These are phyloP conservation scores for Xenops minutus DNA, from an alignment of 2,797 vertebrate genomes.

Conservation along the genomic window DNA sequence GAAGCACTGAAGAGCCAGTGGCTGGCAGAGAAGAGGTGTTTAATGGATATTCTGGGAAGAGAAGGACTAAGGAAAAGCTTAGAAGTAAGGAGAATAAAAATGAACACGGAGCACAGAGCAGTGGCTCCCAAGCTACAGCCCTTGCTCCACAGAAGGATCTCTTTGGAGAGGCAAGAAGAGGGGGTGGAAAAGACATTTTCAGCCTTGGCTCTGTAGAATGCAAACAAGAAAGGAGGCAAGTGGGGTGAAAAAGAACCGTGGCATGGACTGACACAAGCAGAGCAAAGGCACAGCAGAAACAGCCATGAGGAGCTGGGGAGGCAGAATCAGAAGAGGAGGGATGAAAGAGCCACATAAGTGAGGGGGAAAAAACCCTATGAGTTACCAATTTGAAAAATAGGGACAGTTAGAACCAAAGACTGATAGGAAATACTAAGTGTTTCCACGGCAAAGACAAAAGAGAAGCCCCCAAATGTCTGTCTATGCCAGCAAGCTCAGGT, in stretches of 20 bases:
- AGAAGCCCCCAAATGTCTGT: not conserved
- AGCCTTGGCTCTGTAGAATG: not conserved
- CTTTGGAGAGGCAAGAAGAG: slow-evolving; percentile 28
- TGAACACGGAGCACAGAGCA: not conserved
- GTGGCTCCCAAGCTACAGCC: slow-evolving; percentile 20
- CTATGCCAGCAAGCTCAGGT: not conserved
- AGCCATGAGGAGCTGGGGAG: not conserved
- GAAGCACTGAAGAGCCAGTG: slow-evolving; percentile 18
- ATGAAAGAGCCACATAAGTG: not conserved
- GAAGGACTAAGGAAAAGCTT: slow-evolving; percentile 24
- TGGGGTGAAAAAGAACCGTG: not conserved
- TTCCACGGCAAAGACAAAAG: not conserved
- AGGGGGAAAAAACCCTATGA: accelerated
- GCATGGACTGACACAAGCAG: not conserved
- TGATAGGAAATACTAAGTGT: not conserved
- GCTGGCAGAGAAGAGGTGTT: slow-evolving; percentile 27
- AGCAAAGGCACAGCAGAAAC: slow-evolving; percentile 24
- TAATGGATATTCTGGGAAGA: slow-evolving; percentile 46
- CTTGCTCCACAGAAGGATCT: slow-evolving; percentile 8
- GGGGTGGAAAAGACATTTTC: slow-evolving; percentile 25
- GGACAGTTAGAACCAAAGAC: not conserved
- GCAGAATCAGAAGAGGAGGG: not conserved
- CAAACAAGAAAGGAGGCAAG: slow-evolving; percentile 10
- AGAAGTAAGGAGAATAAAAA: slow-evolving; percentile 45
- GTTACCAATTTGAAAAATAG: not conserved